Evolutionary conservation across 2,113 vertebrate genomes (phyloP).

Genomic region (Glaucidium brasilianum): DNA sequence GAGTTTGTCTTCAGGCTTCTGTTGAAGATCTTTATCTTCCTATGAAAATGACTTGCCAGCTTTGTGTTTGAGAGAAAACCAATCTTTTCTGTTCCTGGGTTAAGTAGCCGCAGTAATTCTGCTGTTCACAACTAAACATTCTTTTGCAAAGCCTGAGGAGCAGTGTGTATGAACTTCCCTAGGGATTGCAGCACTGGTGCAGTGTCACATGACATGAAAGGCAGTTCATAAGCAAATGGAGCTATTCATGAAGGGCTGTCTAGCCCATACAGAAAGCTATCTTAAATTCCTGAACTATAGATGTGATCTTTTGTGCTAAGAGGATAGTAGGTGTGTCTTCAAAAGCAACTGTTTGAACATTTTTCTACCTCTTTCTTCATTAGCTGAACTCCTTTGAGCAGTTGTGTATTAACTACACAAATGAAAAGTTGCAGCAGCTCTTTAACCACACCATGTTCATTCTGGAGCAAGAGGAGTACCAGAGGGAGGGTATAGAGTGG

Average conservation of each 20-base stretch:
- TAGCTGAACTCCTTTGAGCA: conserved; percentile 96
- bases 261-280: background rate
- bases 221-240: background rate
- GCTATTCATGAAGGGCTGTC: background rate
- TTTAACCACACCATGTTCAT: conserved; percentile 96
- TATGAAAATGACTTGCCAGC: background rate
- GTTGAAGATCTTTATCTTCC: background rate
- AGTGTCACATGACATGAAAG: background rate
- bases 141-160: background rate
- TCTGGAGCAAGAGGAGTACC: conserved; percentile 91
- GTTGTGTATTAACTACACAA: conserved; percentile 90
- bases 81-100: background rate
- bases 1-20: background rate
- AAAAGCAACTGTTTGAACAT: background rate
- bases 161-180: background rate
- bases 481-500: conserved; percentile 92
- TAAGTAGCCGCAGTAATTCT: conserved; percentile 19
- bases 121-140: conserved; percentile 7
- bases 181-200: background rate
- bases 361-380: background rate
- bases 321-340: background rate
- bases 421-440: conserved; percentile 89
- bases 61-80: background rate
- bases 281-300: background rate
- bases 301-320: background rate